phyloP scores from a whole-genome alignment of 2,797 vertebrate species.

The Chloroceryle inda region DNA sequence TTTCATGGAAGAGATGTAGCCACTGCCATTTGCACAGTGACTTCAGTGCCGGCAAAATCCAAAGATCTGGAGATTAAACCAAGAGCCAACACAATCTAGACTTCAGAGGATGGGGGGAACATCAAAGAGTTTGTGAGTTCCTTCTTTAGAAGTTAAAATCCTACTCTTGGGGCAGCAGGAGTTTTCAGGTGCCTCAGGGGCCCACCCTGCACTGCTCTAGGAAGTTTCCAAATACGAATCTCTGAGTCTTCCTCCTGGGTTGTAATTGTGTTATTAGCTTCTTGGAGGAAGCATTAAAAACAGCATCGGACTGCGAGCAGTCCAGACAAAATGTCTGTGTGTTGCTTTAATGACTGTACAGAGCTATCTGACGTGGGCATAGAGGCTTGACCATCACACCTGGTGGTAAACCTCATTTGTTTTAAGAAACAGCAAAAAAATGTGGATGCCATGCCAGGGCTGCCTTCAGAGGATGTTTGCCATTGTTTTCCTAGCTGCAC shows the following conservation, averaged over 20 bases:
- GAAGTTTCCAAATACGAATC: not conserved
- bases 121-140: not conserved
- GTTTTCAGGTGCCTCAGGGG: rapidly evolving
- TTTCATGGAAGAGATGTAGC: not conserved
- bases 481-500: not conserved
- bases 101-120: not conserved
- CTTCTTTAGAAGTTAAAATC: not conserved
- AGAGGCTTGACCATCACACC: not conserved
- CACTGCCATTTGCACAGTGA: not conserved
- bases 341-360: not conserved
- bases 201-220: not conserved
- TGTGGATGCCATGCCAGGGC: not conserved
- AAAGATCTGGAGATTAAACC: not conserved
- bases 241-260: not conserved
- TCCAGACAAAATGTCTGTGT: not conserved
- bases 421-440: constrained; percentile 6
- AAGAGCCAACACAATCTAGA: not conserved
- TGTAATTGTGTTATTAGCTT: not conserved
- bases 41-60: not conserved
- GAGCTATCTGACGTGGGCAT: not conserved
- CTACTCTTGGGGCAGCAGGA: not conserved
- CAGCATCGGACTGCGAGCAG: not conserved
- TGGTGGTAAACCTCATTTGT: not conserved
- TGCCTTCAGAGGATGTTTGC: constrained; percentile 38
- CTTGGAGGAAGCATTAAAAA: not conserved